A percentile compares a stretch with the other conserved stretches of the same genome.
These are phyloP conservation scores for Uropsilus gracilis DNA, from an alignment of 2,113 vertebrate species.

Conservation along the genomic window DNA sequence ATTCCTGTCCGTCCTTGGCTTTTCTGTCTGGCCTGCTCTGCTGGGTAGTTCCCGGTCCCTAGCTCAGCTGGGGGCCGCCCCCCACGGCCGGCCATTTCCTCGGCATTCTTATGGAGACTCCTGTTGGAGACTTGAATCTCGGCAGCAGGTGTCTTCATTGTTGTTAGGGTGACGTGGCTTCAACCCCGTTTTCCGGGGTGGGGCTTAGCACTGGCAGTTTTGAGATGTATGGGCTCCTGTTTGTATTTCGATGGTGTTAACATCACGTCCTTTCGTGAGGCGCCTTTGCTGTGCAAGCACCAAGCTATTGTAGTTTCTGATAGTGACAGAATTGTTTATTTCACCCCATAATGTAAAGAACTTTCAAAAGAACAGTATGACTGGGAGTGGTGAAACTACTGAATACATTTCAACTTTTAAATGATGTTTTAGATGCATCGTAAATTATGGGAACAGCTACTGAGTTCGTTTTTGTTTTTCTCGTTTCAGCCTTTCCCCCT, in stretches of 20 bases:
- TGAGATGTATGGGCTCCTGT: not conserved
- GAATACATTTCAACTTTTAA: not conserved
- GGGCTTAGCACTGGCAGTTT: not conserved
- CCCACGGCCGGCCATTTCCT: too few relatives aligned
- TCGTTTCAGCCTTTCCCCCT: not conserved
- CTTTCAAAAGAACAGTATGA: not conserved
- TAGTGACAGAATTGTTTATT: not conserved
- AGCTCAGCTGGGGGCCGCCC: rapidly evolving
- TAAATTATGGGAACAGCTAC: not conserved
- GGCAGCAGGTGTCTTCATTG: not conserved
- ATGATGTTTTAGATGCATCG: not conserved
- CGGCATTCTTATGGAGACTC: not conserved
- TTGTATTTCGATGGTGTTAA: not conserved
- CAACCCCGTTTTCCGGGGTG: not conserved
- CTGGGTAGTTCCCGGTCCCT: too few relatives aligned
- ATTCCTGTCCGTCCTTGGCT: too few relatives aligned
- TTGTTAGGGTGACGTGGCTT: not conserved
- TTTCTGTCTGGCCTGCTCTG: too few relatives aligned
- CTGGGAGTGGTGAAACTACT: not conserved
- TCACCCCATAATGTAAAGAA: not conserved
- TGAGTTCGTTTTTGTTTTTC: not conserved
- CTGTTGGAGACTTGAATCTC: not conserved
- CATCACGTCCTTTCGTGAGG: not conserved
- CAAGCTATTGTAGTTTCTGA: not conserved
- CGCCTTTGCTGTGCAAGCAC: not conserved